Percentiles rank a stretch among this genome's conserved stretches.
Conservation (phyloP, 2,888 invertebrate genomes). For the Drosophila helvetica region DNA sequence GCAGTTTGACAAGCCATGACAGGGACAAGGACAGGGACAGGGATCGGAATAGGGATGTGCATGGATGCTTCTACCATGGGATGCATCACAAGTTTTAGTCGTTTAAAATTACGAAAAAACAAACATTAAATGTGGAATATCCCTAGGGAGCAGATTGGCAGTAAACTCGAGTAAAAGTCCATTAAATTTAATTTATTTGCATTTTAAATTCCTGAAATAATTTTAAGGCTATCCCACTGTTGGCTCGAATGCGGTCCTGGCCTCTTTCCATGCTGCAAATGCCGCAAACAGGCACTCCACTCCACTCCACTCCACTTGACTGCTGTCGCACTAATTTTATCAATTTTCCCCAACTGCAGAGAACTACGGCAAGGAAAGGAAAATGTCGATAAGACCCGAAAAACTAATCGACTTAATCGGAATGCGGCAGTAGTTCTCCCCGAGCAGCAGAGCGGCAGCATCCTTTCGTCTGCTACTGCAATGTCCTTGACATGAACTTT, state of each 20-base stretch:
- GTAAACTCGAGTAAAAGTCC: neutral
- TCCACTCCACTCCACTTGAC: slow-evolving; percentile 25
- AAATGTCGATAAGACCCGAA: slow-evolving; percentile 38
- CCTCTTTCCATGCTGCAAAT: slow-evolving; percentile 4
- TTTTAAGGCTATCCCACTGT: neutral
- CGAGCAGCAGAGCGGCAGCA: slow-evolving; percentile 12
- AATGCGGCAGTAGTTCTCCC: slow-evolving; percentile 39
- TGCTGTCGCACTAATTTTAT: slow-evolving; percentile 60
- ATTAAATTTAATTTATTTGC: neutral
- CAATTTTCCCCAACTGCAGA: slow-evolving; percentile 47
- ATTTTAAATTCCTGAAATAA: slow-evolving; percentile 1
- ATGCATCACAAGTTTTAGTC: slow-evolving; percentile 34
- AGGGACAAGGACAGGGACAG: slow-evolving; percentile 19
- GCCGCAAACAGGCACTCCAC: slow-evolving; percentile 5
- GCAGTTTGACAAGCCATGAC: slow-evolving; percentile 63
- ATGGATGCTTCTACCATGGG: slow-evolving; percentile 30
- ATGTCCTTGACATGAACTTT: slow-evolving; percentile 70
- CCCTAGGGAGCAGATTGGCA: slow-evolving; percentile 1
- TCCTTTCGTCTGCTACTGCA: slow-evolving; percentile 40
- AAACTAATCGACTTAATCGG: slow-evolving; percentile 63
- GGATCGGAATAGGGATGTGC: neutral
- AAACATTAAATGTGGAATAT: slow-evolving; percentile 30
- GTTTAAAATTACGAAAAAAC: slow-evolving; percentile 9
- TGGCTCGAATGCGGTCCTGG: slow-evolving; percentile 7
- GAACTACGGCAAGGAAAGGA: slow-evolving; percentile 26